Evolutionary conservation across 2,797 vertebrate species (phyloP).

Genomic region (Onychomys leucogaster): DNA sequence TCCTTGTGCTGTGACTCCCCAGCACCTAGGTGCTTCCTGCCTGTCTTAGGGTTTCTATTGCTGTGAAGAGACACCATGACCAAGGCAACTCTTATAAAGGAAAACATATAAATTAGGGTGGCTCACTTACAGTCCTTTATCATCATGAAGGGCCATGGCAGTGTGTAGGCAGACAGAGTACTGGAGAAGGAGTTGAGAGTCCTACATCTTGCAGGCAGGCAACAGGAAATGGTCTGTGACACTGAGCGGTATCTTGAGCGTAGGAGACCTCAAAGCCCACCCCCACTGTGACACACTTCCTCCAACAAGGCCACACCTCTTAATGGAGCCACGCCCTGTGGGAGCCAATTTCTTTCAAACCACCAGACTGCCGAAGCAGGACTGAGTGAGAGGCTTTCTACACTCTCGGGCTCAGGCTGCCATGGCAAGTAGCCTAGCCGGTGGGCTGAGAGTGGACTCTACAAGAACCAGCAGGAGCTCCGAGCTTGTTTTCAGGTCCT

Average conservation of each 20-base stretch:
- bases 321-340: background rate
- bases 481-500: background rate
- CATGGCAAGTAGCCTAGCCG: background rate
- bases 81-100: background rate
- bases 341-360: background rate
- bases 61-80: background rate
- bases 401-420: background rate
- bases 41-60: background rate
- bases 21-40: background rate
- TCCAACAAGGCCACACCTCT: background rate
- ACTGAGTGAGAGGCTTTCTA: background rate
- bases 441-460: background rate
- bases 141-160: background rate
- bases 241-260: background rate
- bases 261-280: background rate
- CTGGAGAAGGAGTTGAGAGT: background rate
- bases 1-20: background rate
- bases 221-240: background rate
- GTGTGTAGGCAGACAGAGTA: background rate
- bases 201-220: background rate
- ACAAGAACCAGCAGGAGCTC: background rate
- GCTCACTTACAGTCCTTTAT: background rate
- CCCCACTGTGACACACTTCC: background rate
- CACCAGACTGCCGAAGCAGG: background rate
- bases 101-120: background rate